Base-by-base conservation (phyloP, 2,888 invertebrate species). In the Callyntrura sp. region DNA sequence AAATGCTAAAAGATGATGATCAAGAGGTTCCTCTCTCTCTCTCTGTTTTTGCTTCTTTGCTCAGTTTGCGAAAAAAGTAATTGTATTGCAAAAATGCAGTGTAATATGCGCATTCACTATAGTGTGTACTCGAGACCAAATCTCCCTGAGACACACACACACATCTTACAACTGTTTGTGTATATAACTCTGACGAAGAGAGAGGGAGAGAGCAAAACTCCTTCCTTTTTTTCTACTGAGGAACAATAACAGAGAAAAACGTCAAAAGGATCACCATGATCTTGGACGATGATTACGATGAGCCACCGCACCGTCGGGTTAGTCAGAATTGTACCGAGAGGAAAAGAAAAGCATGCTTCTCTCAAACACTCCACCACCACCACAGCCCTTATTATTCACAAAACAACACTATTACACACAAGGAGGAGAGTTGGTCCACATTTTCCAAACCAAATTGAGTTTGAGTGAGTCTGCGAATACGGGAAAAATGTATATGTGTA, bases 301-400 rank as follows among this genome's bases (percentile, higher is more conserved):
- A 87, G 65, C 86, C 78, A 65, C 86, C 23, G 45, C 48, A 76
- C 70, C 55, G 57, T 84, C 84, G 73, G 79, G 89, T 89, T 68
- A 84, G 89, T 85, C 79, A 85, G 79, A 89, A 57, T 76, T 76
- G 51, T 83, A 55, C 45, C 78, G 20, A 55, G n/a, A n/a, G 23
- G 65, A 48, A 6, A 57, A 78, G 43, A 62, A 78, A 55, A 78
- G 85, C 84, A 89, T 62, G 78, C 76, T 85, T 78, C 9, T 25
- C 57, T 28, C 9, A 51, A 35, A 23, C 1, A 14, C 17, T n/a
- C 45, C 43, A 14, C 20, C 20, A 12, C 73, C 55, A 81, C 62
- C 12, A 62, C 43, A 35, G 23, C 55, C 28, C 78, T 45, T 51
- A 78, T 23, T 35, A 78, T 55, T 20, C 55, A 78, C 62, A 68